Conservation (phyloP, 2,113 vertebrate genomes). For the Bagarius yarrelli region DNA sequence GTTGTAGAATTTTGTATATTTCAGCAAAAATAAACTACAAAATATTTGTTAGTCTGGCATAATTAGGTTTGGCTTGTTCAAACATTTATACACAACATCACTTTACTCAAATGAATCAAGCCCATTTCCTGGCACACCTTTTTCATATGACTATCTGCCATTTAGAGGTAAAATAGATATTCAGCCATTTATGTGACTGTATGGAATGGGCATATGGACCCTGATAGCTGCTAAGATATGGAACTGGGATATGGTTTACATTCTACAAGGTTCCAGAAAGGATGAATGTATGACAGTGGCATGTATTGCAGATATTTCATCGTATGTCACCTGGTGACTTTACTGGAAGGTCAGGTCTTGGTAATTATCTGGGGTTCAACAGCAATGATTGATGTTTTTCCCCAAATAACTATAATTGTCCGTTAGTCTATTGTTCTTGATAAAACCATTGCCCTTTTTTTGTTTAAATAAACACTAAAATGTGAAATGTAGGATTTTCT, state of each 20-base stretch:
- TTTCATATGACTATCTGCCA: too few relatives aligned
- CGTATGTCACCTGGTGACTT: conserved; percentile 20
- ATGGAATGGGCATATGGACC: neutral
- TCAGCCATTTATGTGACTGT: too few relatives aligned
- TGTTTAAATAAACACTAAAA: neutral
- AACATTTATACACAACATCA: too few relatives aligned
- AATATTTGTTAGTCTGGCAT: too few relatives aligned
- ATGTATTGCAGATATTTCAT: conserved; percentile 4
- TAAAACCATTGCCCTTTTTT: neutral
- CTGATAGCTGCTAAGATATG: neutral
- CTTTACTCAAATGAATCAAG: too few relatives aligned
- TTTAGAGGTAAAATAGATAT: too few relatives aligned
- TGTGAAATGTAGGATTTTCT: neutral
- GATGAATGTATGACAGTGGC: neutral
- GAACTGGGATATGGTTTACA: neutral
- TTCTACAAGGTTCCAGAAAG: neutral
- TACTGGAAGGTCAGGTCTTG: conserved; percentile 11
- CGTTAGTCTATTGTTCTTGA: neutral
- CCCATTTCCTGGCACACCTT: too few relatives aligned
- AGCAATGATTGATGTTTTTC: neutral
- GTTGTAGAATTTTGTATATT: too few relatives aligned
- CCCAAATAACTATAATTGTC: neutral
- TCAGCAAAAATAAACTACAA: too few relatives aligned
- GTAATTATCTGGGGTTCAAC: conserved; percentile 16
- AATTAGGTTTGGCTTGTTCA: too few relatives aligned